phyloP scores from a whole-genome alignment of 2,888 invertebrate genomes.

The Coleophora flavipennella region DNA sequence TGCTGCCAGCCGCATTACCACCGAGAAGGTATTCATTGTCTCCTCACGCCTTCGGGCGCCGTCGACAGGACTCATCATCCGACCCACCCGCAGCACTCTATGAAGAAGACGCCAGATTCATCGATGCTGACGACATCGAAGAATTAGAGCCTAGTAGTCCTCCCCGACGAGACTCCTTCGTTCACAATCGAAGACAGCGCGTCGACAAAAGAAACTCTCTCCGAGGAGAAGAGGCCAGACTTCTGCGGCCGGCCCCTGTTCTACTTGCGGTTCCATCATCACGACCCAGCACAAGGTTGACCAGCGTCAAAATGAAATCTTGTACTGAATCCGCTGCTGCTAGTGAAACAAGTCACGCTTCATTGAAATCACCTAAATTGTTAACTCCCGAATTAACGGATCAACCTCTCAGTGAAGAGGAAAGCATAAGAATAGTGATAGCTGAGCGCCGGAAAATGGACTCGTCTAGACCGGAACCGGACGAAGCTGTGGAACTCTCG shows the following conservation, averaged over 20 bases:
- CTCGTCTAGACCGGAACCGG: constrained; percentile 44
- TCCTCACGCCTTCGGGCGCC: constrained; percentile 63
- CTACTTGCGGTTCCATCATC: constrained; percentile 51
- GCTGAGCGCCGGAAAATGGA: constrained; percentile 75
- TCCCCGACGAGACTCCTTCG: constrained; percentile 59
- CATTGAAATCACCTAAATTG: constrained; percentile 26
- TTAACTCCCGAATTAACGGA: constrained; percentile 32
- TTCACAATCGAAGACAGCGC: constrained; percentile 63
- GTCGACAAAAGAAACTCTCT: constrained; percentile 57
- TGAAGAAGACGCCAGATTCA: constrained; percentile 70
- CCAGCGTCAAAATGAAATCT: constrained; percentile 34
- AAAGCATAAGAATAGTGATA: constrained; percentile 75
- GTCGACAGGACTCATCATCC: constrained; percentile 62
- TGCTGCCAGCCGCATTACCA: constrained; percentile 61
- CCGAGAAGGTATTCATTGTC: constrained; percentile 72
- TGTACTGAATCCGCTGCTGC: constrained; percentile 45
- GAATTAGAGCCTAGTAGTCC: constrained; percentile 63
- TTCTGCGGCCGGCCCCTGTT: constrained; percentile 49
- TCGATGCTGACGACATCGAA: constrained; percentile 72
- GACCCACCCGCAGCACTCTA: constrained; percentile 59
- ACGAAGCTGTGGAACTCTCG: constrained; percentile 52
- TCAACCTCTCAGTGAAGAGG: constrained; percentile 50
- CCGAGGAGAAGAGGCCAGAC: constrained; percentile 57
- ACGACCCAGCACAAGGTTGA: constrained; percentile 40
- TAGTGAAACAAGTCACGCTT: constrained; percentile 36